Base-by-base conservation (phyloP, 2,113 vertebrate species). In the Numenius arquata region DNA sequence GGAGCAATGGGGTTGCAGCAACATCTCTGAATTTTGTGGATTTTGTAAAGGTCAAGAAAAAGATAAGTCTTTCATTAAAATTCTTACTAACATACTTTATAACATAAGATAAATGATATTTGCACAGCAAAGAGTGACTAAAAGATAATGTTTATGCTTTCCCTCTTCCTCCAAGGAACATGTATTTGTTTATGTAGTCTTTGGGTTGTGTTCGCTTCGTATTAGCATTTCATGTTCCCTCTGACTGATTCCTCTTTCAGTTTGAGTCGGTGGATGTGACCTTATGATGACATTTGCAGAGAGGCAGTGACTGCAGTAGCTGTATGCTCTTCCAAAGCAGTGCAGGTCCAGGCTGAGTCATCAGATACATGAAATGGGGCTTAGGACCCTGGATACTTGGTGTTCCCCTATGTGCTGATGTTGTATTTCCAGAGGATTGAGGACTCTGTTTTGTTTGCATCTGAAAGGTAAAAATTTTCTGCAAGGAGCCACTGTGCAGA, bases 251-350 rank as follows among this genome's bases (percentile, higher is more conserved):
- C 91, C 50, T 74, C 88, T 90, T 97, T 94, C 91, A 78, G 40
- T 94, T 27, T 90, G 90, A 96, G 73, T 81, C 67, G 75, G 63
- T 75, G 80, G 75, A 86, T 94, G 70, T 96, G 96, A 97, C 97
- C 94, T 97, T 97, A 94, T 68, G 53, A 61, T 97, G 97, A 95
- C 94, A 97, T 97, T 97, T 97, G 95, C 95, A 92, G 89, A 95
- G 72, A 85, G 65, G 56, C 83, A 78, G 29, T 55, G 76, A 52
- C 73, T 92, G 86, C 40, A 65, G 89, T 90, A 94, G 88, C 85
- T 90, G 78, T 47, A 55, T 4, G 3, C 53, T 94, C 65, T 68
- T 63, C 62, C 66, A 62, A 66, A 92, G 61, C 45, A 78, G 43
- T 32, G n/a, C 45, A 87, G 36, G 47, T 43, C 72, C 3, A 3